Evolutionary conservation across 2,888 invertebrate genomes (phyloP).

Genomic region (Eupithecia pulchellata): DNA sequence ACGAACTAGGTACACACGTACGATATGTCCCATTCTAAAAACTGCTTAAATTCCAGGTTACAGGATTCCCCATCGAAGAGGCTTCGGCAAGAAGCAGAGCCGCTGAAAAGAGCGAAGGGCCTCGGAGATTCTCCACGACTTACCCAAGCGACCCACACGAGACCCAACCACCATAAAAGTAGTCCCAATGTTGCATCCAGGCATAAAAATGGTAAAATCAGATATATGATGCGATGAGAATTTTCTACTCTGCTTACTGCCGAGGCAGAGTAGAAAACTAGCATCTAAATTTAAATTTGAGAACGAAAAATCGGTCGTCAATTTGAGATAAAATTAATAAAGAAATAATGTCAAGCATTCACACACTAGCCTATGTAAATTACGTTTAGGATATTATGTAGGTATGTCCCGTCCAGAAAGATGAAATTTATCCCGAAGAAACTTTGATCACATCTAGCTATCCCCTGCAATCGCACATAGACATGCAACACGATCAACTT

Average conservation of each 20-base stretch:
- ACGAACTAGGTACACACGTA: neutral
- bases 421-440: no score
- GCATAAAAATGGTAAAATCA: conserved; percentile 74
- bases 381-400: no score
- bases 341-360: no score
- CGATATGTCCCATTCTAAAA: neutral
- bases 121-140: conserved; percentile 73
- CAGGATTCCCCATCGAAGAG: conserved; percentile 80
- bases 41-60: conserved; percentile 13
- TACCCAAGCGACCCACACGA: conserved; percentile 67
- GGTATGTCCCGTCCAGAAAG: no score
- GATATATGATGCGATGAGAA: no score
- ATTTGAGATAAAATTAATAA: no score
- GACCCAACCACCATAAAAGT: conserved; percentile 86
- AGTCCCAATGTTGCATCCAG: conserved; percentile 87
- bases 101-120: conserved; percentile 76
- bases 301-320: neutral
- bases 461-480: no score
- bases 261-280: neutral
- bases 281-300: no score
- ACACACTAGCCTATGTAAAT: no score
- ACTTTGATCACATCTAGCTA: no score
- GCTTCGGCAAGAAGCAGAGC: conserved; percentile 78
- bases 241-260: no score
- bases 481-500: no score